Evolutionary conservation across 2,113 vertebrate genomes (phyloP).

Genomic region (Nothoprocta pentlandii): DNA sequence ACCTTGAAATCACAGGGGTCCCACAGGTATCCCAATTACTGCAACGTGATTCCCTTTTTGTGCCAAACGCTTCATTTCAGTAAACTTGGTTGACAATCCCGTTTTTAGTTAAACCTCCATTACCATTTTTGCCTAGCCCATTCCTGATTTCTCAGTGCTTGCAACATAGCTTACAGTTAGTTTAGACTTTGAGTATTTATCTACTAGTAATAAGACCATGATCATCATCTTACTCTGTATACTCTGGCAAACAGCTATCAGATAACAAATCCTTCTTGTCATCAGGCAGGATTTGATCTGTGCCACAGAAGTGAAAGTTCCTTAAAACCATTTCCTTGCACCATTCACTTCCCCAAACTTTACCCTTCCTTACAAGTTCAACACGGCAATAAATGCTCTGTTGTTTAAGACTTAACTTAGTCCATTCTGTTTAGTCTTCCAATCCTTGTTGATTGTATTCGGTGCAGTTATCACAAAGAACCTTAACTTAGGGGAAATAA

Average conservation of each 20-base stretch:
- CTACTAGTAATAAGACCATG: background rate
- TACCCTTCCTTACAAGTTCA: background rate
- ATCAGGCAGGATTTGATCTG: background rate
- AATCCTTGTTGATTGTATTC: background rate
- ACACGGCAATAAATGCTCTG: background rate
- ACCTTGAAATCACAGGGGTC: background rate
- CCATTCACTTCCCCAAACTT: accelerated
- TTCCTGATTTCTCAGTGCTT: background rate
- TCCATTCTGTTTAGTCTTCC: background rate
- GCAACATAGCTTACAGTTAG: background rate
- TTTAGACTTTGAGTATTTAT: background rate
- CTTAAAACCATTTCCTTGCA: background rate
- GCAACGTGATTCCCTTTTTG: background rate
- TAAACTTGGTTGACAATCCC: background rate
- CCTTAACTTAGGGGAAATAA: background rate
- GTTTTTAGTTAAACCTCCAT: background rate
- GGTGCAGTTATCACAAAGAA: background rate
- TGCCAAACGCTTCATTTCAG: background rate
- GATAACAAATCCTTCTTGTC: background rate
- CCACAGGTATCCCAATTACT: background rate
- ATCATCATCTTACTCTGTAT: background rate
- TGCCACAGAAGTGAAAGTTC: background rate
- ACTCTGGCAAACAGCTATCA: background rate
- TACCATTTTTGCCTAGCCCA: background rate
- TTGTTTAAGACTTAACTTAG: background rate